Evolutionary conservation across 2,113 vertebrate species (phyloP).

Genomic region (Hippocampus guttulatus): DNA sequence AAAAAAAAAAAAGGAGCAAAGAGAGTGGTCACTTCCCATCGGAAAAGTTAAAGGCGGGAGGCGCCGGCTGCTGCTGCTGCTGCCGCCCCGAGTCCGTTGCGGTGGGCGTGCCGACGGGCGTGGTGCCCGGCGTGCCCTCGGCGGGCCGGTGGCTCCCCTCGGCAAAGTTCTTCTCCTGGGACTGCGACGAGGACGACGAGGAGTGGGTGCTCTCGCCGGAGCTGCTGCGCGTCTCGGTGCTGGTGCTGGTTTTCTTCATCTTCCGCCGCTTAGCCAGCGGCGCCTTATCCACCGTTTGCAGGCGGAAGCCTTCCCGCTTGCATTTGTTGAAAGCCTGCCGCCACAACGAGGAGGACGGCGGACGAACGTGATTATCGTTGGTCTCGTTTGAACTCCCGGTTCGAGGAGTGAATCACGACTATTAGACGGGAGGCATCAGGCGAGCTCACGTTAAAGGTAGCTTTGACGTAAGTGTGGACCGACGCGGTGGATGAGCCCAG

Average conservation of each 20-base stretch:
- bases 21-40: slow-evolving; percentile 46
- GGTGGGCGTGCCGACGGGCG: slow-evolving; percentile 51
- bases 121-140: slow-evolving; percentile 47
- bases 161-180: slow-evolving; percentile 80
- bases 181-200: slow-evolving; percentile 87
- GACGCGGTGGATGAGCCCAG: slow-evolving; percentile 90
- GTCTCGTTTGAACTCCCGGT: neutral
- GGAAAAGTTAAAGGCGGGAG: slow-evolving; percentile 65
- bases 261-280: slow-evolving; percentile 89
- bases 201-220: slow-evolving; percentile 96
- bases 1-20: too few species aligned
- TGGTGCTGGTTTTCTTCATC: slow-evolving; percentile 98
- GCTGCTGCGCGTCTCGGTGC: slow-evolving; percentile 96
- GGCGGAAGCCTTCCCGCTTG: slow-evolving; percentile 95
- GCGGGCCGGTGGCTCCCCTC: slow-evolving; percentile 55
- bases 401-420: neutral
- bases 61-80: slow-evolving; percentile 33
- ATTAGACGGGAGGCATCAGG: neutral
- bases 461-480: slow-evolving; percentile 94
- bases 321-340: slow-evolving; percentile 96
- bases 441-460: slow-evolving; percentile 87
- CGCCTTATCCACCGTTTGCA: slow-evolving; percentile 90
- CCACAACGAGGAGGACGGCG: neutral
- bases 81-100: slow-evolving; percentile 54
- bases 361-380: too few species aligned